Conservation (phyloP, 2,797 vertebrate genomes). For the Tauraco hartlaubi region DNA sequence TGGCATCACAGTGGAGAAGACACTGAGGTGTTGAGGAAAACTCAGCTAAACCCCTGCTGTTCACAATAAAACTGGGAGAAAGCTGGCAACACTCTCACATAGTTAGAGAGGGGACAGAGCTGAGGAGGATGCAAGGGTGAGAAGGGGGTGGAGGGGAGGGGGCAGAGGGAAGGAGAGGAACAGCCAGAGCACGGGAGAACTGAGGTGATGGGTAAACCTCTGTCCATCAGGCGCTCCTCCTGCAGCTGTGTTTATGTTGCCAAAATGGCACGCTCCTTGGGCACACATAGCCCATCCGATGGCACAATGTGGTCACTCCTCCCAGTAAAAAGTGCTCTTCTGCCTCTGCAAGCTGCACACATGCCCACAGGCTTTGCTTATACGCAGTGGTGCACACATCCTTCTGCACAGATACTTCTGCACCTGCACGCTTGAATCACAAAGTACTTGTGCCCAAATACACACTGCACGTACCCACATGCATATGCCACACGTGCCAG, state of each 20-base stretch:
- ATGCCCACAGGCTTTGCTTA: not conserved
- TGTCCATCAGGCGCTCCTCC: not conserved
- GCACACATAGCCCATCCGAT: not conserved
- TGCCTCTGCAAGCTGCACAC: not conserved
- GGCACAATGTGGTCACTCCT: rapidly evolving
- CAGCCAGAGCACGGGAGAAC: not conserved
- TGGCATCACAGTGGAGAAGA: not conserved
- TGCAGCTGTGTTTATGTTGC: not conserved
- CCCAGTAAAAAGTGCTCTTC: not conserved
- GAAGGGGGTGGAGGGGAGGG: not conserved
- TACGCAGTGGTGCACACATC: not conserved
- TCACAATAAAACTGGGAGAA: not conserved
- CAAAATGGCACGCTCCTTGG: not conserved
- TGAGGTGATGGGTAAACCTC: not conserved
- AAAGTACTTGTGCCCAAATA: not conserved
- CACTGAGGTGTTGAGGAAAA: not conserved
- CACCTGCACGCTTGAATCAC: not conserved
- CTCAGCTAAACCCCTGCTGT: not conserved
- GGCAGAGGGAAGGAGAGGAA: not conserved
- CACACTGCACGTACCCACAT: not conserved
- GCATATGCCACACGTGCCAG: rapidly evolving
- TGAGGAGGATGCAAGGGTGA: not conserved
- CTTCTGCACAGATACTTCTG: not conserved
- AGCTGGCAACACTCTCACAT: not conserved
- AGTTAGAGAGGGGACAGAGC: not conserved